phyloP scores from a whole-genome alignment of 2,888 invertebrate genomes.

The Disparrhopalites patrizii region DNA sequence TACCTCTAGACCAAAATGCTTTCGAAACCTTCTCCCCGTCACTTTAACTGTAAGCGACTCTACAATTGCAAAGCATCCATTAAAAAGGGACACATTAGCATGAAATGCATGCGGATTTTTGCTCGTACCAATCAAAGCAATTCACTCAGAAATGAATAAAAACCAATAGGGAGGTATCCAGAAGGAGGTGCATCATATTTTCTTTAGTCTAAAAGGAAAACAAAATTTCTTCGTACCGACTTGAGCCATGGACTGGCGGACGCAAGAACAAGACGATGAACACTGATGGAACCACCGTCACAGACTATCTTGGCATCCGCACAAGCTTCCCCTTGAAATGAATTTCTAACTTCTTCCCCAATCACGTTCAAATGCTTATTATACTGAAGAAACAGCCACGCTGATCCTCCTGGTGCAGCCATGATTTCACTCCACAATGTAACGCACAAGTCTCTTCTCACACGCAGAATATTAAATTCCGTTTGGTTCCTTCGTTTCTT shows the following conservation, averaged over 20 bases:
- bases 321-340: conserved; percentile 45
- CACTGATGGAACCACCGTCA: conserved; percentile 45
- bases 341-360: conserved; percentile 46
- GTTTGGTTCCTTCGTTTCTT: conserved; percentile 7
- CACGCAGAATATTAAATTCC: conserved; percentile 2
- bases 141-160: conserved; percentile 5
- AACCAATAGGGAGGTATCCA: neutral
- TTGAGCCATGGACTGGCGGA: conserved; percentile 47
- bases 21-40: no score
- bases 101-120: no score
- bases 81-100: no score
- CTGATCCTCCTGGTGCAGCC: conserved; percentile 39
- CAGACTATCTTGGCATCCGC: conserved; percentile 46
- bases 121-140: neutral
- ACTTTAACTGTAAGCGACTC: no score
- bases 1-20: no score
- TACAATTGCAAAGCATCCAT: no score
- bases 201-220: neutral
- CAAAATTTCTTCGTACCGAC: conserved; percentile 33
- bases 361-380: conserved; percentile 48
- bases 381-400: conserved; percentile 48
- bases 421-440: conserved; percentile 27
- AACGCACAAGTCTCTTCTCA: conserved; percentile 13
- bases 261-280: conserved; percentile 45
- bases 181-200: neutral